Evolutionary conservation across 2,888 invertebrate species (phyloP).

Genomic region (Tridacna gigas): DNA sequence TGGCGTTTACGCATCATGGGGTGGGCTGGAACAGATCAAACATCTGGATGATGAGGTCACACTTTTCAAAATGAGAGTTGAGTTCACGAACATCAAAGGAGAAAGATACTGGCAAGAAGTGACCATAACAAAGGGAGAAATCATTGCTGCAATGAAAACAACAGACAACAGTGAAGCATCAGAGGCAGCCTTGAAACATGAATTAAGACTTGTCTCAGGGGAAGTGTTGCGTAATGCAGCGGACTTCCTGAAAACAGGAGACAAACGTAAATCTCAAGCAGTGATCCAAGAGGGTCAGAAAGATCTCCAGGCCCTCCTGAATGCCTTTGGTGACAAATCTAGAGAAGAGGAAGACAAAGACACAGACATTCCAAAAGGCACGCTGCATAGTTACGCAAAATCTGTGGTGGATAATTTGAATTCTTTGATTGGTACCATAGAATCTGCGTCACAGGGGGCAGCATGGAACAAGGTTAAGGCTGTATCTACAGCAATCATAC

Average conservation of each 20-base stretch:
- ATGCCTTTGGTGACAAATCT: conserved; percentile 61
- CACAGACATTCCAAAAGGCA: conserved; percentile 48
- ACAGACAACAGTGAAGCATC: conserved; percentile 42
- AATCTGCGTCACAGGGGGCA: conserved; percentile 50
- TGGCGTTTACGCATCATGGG: conserved; percentile 62
- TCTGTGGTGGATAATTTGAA: conserved; percentile 68
- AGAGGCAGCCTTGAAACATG: conserved; percentile 61
- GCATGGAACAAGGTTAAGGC: conserved; percentile 74
- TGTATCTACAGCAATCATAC: conserved; percentile 71
- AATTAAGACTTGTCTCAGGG: conserved; percentile 62
- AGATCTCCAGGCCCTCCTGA: conserved; percentile 58
- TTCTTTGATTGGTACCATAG: conserved; percentile 64
- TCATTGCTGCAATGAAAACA: conserved; percentile 23
- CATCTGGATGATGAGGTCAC: conserved; percentile 36
- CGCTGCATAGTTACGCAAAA: conserved; percentile 59
- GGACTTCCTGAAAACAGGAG: conserved; percentile 54
- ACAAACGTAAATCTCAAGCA: conserved; percentile 46
- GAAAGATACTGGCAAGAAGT: conserved; percentile 58
- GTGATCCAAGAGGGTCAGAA: conserved; percentile 64
- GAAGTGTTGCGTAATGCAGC: conserved; percentile 64
- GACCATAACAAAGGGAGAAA: conserved; percentile 53
- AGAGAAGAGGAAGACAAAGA: conserved; percentile 30
- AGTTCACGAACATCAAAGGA: conserved; percentile 65
- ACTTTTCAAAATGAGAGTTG: conserved; percentile 54
- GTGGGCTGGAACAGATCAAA: conserved; percentile 46